These are phyloP conservation scores for Orthonychiurus folsomi DNA, from an alignment of 2,888 invertebrate genomes.

Conservation along the genomic window DNA sequence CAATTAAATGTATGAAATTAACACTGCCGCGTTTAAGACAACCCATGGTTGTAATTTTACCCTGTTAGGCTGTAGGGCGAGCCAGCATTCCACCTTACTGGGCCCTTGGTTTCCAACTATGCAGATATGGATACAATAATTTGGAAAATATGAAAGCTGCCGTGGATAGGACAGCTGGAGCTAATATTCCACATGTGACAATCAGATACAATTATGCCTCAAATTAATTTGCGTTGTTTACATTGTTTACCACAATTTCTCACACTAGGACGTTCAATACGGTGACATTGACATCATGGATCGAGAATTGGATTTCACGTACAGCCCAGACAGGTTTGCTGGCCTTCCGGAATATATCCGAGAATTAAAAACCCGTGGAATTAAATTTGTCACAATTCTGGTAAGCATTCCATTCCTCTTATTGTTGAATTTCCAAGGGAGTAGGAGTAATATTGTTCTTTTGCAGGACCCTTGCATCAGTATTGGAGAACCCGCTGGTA, in stretches of 20 bases:
- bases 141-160: slow-evolving; percentile 57
- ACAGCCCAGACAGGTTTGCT: slow-evolving; percentile 52
- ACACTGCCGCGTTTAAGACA: neutral
- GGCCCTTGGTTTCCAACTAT: slow-evolving; percentile 79
- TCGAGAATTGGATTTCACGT: slow-evolving; percentile 66
- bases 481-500: slow-evolving; percentile 43
- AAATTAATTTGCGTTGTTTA: neutral
- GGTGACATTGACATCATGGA: slow-evolving; percentile 33
- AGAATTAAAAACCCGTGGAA: slow-evolving; percentile 53
- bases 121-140: slow-evolving; percentile 58
- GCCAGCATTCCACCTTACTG: slow-evolving; percentile 79
- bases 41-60: neutral
- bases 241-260: neutral
- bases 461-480: slow-evolving; percentile 30
- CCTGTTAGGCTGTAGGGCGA: slow-evolving; percentile 55
- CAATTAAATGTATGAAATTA: no score
- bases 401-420: slow-evolving; percentile 15
- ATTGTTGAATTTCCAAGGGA: no score
- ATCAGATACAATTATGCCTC: slow-evolving; percentile 40
- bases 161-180: slow-evolving; percentile 59
- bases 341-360: slow-evolving; percentile 59
- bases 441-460: neutral
- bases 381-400: slow-evolving; percentile 27
- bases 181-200: slow-evolving; percentile 65
- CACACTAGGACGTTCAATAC: slow-evolving; percentile 34